Evolutionary conservation across 2,888 invertebrate genomes (phyloP), one percentile per base, ranked within the genome.

Genomic region (Strigamia maritima): DNA sequence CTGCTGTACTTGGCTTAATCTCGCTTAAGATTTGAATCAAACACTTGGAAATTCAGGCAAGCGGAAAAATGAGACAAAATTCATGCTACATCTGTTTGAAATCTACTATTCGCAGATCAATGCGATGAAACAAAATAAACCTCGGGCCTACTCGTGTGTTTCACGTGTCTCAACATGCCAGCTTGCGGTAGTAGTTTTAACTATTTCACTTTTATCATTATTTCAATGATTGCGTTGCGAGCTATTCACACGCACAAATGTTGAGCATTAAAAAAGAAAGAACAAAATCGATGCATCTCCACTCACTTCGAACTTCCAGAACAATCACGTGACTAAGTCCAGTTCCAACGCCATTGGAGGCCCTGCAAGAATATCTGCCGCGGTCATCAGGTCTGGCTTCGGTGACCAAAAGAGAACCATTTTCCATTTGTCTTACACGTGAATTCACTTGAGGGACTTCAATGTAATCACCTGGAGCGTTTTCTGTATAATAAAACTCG

Each of bases 291-390:
- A 70, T 70, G 35, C 19, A 19, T 19, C 8, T 0, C n/a, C 26
- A 80, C 85, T 84, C 83, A 87, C 87, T 85, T 81, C 85, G 85
- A 6, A 87, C 86, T 2, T 83, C 84, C 4, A 87, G 83, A 60
- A 83, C 82, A 19, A 87, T 83, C 65, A 86, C 85, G 81, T 86
- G 86, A 81, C 87, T 86, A 78, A 86, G 83, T 19, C 84, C 86
- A 26, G 85, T 84, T 26, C 86, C 85, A 14, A 87, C 84, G 4
- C 84, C 83, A 79, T 87, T 87, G 78, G 84, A 84, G 12, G 86
- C 85, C 78, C 86, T 85, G 82, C 87, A 87, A 79, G 86, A 83
- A 82, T 86, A 87, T 79, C 84, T 83, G 0, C 87, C 86, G 54
- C 84, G 84, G 80, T 87, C 87, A 14, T 82, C 81, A 65, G 84